These are phyloP conservation scores for Dendrocincla fuliginosa DNA, from an alignment of 2,797 vertebrate genomes.

Conservation along the genomic window DNA sequence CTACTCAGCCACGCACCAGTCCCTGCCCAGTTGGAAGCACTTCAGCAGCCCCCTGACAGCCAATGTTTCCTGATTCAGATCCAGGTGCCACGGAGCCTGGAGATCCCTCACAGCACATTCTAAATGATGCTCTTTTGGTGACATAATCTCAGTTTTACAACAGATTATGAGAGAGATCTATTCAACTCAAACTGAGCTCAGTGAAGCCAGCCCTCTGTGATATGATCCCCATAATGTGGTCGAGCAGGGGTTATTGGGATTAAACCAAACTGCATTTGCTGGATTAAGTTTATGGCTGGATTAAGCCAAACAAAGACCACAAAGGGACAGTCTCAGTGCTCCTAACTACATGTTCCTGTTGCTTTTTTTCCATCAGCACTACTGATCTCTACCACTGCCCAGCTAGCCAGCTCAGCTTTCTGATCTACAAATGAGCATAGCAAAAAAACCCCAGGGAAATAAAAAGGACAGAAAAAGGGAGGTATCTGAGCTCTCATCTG, in stretches of 20 bases:
- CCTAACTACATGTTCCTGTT: neutral
- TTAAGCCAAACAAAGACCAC: neutral
- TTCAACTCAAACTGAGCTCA: neutral
- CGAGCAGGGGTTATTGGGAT: neutral
- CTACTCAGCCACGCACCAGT: neutral
- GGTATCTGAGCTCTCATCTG: neutral
- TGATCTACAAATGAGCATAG: neutral
- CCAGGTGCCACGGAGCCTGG: neutral
- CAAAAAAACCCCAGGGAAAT: neutral
- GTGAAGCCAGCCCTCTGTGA: neutral
- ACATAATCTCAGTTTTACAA: neutral
- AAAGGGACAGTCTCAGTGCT: neutral
- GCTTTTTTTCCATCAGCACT: neutral
- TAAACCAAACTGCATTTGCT: neutral
- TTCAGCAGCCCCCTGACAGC: neutral
- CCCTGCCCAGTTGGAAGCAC: neutral
- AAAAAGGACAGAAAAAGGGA: neutral
- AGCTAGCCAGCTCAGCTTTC: neutral
- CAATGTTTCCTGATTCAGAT: neutral
- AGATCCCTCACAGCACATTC: neutral
- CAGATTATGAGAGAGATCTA: neutral
- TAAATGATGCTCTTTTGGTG: neutral
- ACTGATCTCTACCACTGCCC: neutral
- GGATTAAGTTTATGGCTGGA: neutral
- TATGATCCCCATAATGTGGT: neutral